Evolutionary conservation across 2,113 vertebrate genomes (phyloP).

Genomic region (Beaufortia kweichowensis): DNA sequence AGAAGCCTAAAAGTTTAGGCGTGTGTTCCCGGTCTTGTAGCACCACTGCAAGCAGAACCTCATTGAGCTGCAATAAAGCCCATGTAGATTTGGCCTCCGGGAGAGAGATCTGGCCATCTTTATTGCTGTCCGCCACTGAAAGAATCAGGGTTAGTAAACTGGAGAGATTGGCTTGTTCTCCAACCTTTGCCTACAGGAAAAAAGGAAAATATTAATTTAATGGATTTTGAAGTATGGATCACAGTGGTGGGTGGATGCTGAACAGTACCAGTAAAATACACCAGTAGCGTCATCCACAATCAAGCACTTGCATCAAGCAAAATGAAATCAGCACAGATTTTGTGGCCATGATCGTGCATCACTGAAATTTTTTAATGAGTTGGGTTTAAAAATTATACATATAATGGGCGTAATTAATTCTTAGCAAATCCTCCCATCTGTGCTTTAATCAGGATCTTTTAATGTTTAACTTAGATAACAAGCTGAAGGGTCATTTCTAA

Average conservation of each 20-base stretch:
- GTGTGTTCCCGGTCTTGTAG: slow-evolving; percentile 92
- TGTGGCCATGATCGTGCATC: no score
- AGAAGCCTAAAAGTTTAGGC: slow-evolving; percentile 92
- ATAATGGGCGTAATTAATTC: no score
- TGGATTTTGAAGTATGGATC: no score
- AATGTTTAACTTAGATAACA: not conserved
- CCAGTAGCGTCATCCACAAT: no score
- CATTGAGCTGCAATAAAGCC: slow-evolving; percentile 94
- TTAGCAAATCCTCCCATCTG: no score
- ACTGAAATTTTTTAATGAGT: no score
- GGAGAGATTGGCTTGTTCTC: slow-evolving; percentile 89
- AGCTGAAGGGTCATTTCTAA: not conserved
- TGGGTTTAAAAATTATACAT: no score
- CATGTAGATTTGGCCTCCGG: slow-evolving; percentile 93
- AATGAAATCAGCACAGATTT: no score
- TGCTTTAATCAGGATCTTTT: no score
- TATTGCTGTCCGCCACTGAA: slow-evolving; percentile 88
- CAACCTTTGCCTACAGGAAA: slow-evolving; percentile 81
- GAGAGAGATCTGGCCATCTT: slow-evolving; percentile 91
- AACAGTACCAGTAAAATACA: no score
- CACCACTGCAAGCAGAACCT: slow-evolving; percentile 91
- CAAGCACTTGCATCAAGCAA: no score
- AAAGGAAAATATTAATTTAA: not conserved
- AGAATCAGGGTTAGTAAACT: slow-evolving; percentile 86
- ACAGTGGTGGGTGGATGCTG: no score